Conservation (phyloP, 2,888 invertebrate genomes). For the Pimpla rufipes region DNA sequence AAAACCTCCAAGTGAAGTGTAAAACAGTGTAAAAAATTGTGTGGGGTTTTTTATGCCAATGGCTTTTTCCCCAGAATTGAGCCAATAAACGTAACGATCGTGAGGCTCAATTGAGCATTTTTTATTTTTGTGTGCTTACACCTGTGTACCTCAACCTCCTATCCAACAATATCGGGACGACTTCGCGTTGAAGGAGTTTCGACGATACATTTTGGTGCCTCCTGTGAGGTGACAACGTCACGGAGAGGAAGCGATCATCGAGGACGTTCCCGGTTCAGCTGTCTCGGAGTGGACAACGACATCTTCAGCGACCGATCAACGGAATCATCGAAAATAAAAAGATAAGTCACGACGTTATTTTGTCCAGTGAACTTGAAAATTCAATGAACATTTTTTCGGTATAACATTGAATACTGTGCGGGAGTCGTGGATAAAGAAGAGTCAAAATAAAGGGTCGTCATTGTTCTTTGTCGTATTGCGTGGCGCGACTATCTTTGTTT, state of each 20-base stretch:
- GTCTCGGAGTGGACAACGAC: not conserved
- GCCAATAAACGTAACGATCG: no score
- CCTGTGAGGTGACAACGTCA: not conserved
- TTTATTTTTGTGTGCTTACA: no score
- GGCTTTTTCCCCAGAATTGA: no score
- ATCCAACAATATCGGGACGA: not conserved
- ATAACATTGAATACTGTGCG: not conserved
- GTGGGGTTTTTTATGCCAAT: no score
- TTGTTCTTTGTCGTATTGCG: not conserved
- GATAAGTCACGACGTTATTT: not conserved
- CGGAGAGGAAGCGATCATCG: not conserved
- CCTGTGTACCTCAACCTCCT: no score
- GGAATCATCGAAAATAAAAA: not conserved
- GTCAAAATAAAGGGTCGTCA: no score
- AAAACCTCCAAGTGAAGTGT: no score
- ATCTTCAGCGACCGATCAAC: not conserved
- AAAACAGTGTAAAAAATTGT: no score
- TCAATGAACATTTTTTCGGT: not conserved
- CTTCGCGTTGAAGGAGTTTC: not conserved
- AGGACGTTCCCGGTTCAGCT: not conserved
- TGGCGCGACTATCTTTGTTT: not conserved
- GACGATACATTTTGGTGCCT: conserved; percentile 1
- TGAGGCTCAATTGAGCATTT: no score
- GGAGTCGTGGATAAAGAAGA: not conserved
- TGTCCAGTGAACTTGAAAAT: no score